These are phyloP conservation scores for Odontomachus brunneus DNA, from an alignment of 1,140 invertebrate species.

Conservation along the genomic window DNA sequence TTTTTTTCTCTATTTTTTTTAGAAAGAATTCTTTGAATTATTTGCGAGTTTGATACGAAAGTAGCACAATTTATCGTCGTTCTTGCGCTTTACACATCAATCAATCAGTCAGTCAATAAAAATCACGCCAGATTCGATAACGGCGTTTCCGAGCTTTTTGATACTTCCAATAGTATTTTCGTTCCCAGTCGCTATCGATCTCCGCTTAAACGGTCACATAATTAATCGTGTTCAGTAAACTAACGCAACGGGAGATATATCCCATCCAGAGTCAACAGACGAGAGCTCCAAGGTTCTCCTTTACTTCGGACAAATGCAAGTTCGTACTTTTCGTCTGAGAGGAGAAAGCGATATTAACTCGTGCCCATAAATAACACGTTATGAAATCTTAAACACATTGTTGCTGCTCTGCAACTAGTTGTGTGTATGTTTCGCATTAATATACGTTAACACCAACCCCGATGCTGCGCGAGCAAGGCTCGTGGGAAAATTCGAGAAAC, in stretches of 20 bases:
- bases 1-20: background rate
- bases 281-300: too few relatives aligned
- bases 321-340: background rate
- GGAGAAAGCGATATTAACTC: background rate
- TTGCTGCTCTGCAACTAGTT: slow-evolving; percentile 52
- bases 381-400: slow-evolving; percentile 27
- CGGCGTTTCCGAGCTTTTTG: background rate
- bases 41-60: background rate
- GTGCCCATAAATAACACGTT: slow-evolving; percentile 22
- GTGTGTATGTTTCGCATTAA: slow-evolving; percentile 33
- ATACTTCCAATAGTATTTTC: background rate
- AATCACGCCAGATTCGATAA: background rate
- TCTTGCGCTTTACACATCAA: background rate
- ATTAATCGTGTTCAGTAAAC: too few relatives aligned
- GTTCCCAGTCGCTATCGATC: background rate
- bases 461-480: slow-evolving; percentile 55
- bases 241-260: too few relatives aligned
- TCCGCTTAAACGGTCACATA: background rate
- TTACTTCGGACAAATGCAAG: too few relatives aligned
- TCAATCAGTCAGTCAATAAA: background rate
- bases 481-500: slow-evolving; percentile 64
- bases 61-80: background rate
- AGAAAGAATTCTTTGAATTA: background rate
- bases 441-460: slow-evolving; percentile 47
- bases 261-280: too few relatives aligned